phyloP scores from a whole-genome alignment of 2,113 vertebrate species.

The Nyctibius bracteatus region DNA sequence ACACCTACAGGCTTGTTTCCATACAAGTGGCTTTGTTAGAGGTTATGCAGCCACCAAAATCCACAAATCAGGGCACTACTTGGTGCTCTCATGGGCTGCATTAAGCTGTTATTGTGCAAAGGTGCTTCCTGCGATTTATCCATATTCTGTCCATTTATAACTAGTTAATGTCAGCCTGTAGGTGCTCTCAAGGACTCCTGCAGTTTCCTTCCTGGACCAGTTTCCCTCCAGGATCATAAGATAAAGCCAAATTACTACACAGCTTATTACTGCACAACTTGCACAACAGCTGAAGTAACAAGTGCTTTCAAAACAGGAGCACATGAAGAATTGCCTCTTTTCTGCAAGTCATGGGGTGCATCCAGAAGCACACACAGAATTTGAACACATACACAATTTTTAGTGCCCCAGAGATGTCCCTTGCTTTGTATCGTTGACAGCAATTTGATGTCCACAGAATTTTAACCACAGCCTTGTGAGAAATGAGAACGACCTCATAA shows the following conservation, averaged over 20 bases:
- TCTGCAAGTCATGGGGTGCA: background rate
- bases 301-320: background rate
- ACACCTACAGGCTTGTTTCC: background rate
- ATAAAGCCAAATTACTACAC: background rate
- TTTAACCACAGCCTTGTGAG: background rate
- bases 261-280: background rate
- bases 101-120: background rate
- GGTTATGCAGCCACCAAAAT: background rate
- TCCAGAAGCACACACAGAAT: background rate
- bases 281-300: background rate
- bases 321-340: background rate
- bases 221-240: background rate
- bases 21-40: background rate
- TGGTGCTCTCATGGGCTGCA: fast-evolving
- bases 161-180: background rate
- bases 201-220: background rate
- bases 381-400: fast-evolving
- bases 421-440: fast-evolving
- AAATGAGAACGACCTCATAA: background rate
- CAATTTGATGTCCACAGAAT: background rate
- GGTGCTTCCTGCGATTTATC: background rate
- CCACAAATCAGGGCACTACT: background rate
- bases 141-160: background rate
- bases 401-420: background rate
- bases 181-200: background rate